phyloP scores from a whole-genome alignment of 2,113 vertebrate genomes.

The Corythoichthys haematopterus region DNA sequence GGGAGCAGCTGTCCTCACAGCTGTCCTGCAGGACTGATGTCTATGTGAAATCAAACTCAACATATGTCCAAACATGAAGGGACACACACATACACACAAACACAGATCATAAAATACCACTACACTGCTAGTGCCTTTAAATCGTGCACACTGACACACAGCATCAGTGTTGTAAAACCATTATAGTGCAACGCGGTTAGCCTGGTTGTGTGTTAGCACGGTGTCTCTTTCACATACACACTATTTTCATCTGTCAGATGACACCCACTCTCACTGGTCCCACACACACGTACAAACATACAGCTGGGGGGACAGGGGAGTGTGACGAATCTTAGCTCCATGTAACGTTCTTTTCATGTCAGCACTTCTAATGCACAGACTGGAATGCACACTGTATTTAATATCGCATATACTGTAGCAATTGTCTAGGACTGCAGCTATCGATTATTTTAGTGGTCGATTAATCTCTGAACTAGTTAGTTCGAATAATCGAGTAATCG shows the following conservation, averaged over 20 bases:
- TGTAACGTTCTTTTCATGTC: neutral
- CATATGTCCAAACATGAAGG: constrained; percentile 95
- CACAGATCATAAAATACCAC: constrained; percentile 46
- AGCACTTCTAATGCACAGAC: neutral
- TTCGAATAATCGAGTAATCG: no score
- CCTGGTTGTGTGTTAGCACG: constrained; percentile 49
- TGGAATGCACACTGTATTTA: neutral
- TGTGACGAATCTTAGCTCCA: neutral
- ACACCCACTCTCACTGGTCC: constrained; percentile 26
- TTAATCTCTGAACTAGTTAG: no score
- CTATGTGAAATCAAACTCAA: constrained; percentile 97
- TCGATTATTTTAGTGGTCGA: no score
- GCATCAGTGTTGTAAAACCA: constrained; percentile 52
- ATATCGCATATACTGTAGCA: no score
- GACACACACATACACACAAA: constrained; percentile 53
- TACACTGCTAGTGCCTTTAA: constrained; percentile 33
- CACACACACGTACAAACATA: neutral
- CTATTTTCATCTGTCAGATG: constrained; percentile 71
- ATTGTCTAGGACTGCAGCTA: no score
- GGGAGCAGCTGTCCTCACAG: constrained; percentile 90
- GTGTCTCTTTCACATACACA: constrained; percentile 64
- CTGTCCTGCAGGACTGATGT: constrained; percentile 96
- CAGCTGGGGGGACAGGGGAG: no score
- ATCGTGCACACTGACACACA: constrained; percentile 21
- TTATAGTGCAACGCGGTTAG: constrained; percentile 55